phyloP scores from a whole-genome alignment of 2,797 vertebrate genomes.

The Lagorchestes hirsutus region DNA sequence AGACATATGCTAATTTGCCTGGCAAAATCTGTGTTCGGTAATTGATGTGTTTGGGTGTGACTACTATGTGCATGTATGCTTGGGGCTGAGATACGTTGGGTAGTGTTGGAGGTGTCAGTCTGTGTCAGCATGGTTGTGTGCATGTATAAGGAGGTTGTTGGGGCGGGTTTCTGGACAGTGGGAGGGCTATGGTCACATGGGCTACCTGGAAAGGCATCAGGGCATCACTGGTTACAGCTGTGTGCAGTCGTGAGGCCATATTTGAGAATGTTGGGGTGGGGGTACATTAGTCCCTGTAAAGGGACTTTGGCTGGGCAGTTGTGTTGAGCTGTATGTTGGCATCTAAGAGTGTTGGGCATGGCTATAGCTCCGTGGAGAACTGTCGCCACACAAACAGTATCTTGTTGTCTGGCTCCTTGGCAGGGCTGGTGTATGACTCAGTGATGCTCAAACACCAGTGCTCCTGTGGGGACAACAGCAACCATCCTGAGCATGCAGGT shows the following conservation, averaged over 20 bases:
- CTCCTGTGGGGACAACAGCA: constrained; percentile 97
- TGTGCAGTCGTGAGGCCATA: not conserved
- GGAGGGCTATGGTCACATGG: accelerated
- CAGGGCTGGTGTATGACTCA: constrained; percentile 96
- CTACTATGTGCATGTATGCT: not conserved
- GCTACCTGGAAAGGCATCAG: not conserved
- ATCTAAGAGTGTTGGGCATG: not conserved
- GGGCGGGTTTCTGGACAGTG: not conserved
- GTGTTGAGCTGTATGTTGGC: not conserved
- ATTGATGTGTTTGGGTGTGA: not conserved
- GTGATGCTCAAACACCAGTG: constrained; percentile 98
- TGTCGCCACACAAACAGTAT: not conserved
- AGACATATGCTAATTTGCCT: not conserved
- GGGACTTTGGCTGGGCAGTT: not conserved
- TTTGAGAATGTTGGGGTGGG: not conserved
- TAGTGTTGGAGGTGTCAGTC: not conserved
- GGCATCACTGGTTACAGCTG: not conserved
- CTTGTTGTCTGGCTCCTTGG: not conserved
- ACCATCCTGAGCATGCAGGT: constrained; percentile 96
- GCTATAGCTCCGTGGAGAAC: not conserved
- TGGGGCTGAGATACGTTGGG: not conserved
- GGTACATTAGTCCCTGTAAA: not conserved
- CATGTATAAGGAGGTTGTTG: not conserved
- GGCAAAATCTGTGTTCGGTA: not conserved
- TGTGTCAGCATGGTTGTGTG: too few species aligned